These are phyloP conservation scores for Dicentrarchus labrax DNA, from an alignment of 2,113 vertebrate species.

Conservation along the genomic window DNA sequence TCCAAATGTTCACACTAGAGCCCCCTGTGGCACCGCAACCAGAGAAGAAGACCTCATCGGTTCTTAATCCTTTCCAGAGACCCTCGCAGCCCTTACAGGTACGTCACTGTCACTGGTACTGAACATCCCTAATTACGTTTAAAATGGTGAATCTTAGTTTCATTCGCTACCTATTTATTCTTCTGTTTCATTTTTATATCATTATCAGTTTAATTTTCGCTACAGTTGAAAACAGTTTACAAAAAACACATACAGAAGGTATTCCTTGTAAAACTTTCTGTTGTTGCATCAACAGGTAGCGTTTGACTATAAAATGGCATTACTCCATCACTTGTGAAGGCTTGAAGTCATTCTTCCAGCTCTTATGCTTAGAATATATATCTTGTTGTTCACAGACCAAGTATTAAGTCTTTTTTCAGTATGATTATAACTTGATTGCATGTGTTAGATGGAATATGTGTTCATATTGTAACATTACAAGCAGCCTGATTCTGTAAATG, in stretches of 20 bases:
- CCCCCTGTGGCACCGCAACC: slow-evolving; percentile 31
- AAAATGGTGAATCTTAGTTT: background rate
- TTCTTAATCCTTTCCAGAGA: slow-evolving; percentile 79
- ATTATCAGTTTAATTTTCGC: background rate
- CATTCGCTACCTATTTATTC: background rate
- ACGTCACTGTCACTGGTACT: background rate
- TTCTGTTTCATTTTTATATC: background rate
- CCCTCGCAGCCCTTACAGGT: slow-evolving; percentile 74
- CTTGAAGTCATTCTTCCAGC: background rate
- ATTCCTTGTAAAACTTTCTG: background rate
- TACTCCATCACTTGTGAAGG: background rate
- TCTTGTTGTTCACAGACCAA: too few relatives aligned
- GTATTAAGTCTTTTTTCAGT: background rate
- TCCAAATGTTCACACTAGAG: slow-evolving; percentile 51
- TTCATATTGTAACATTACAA: background rate
- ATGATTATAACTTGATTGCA: background rate
- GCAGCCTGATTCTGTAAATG: background rate
- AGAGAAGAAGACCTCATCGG: slow-evolving; percentile 51
- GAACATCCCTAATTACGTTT: background rate
- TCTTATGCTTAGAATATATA: too few relatives aligned
- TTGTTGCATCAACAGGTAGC: background rate
- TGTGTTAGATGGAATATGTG: background rate
- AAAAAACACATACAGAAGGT: background rate
- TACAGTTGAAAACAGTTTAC: background rate
- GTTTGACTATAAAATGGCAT: background rate